Conservation (phyloP, 92 coral and sea anemone species). For the Ricordea florida region DNA sequence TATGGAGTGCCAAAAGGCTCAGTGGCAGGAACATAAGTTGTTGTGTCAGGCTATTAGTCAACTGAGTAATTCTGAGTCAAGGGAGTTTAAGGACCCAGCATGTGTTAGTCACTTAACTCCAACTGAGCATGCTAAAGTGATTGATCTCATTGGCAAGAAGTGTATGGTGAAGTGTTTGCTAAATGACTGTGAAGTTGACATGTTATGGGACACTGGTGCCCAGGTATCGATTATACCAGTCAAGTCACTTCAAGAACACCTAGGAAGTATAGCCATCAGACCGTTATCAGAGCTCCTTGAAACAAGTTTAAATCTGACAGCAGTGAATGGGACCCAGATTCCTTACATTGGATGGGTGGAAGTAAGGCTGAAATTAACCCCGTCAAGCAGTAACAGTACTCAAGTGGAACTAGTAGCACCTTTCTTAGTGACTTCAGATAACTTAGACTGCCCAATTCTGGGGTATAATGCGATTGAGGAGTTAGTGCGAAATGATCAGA, state of each 20-base stretch:
- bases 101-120: conserved; percentile 65
- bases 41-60: conserved; percentile 20
- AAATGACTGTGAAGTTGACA: conserved; percentile 44
- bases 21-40: conserved; percentile 56
- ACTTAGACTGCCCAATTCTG: conserved; percentile 25
- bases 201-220: conserved; percentile 74
- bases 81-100: conserved; percentile 44
- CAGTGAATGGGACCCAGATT: too few relatives aligned
- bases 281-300: conserved; percentile 44
- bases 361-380: conserved; percentile 7
- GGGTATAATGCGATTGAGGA: conserved; percentile 51
- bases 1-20: too few relatives aligned
- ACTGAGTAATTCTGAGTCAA: too few relatives aligned
- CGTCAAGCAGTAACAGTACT: conserved; percentile 45
- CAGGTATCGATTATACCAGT: conserved; percentile 66
- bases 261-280: conserved; percentile 26
- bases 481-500: conserved; percentile 5
- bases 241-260: conserved; percentile 26
- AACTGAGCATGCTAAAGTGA: conserved; percentile 56
- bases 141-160: conserved; percentile 52
- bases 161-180: conserved; percentile 64
- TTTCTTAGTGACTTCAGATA: conserved; percentile 43
- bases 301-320: conserved; percentile 8
- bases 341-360: too few relatives aligned
- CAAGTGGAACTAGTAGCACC: too few relatives aligned